These are phyloP conservation scores for Dendrocincla tyrannina DNA, from an alignment of 2,797 vertebrate species.

Conservation along the genomic window DNA sequence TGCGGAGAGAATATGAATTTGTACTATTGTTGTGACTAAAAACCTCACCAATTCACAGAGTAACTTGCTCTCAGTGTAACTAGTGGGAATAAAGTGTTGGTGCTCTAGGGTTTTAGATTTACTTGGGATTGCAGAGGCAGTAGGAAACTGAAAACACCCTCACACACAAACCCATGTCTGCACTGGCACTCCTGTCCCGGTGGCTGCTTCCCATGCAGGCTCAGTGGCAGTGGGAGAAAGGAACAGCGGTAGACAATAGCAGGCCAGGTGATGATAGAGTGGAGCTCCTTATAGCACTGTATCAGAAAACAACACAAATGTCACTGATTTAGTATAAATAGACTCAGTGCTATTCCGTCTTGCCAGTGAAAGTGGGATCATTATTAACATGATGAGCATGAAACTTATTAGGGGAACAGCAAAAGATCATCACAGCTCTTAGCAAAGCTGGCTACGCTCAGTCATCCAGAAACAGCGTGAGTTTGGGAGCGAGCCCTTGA, in stretches of 20 bases:
- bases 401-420: background rate
- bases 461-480: background rate
- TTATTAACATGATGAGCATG: background rate
- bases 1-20: fast-evolving
- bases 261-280: background rate
- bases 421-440: background rate
- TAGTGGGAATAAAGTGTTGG: background rate
- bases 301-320: background rate
- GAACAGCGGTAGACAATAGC: background rate
- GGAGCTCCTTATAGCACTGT: background rate
- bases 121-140: background rate
- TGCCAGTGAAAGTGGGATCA: background rate
- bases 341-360: background rate
- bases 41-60: background rate
- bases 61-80: background rate
- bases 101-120: background rate
- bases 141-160: background rate
- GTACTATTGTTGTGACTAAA: background rate
- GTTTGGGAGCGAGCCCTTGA: background rate
- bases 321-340: background rate
- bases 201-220: background rate
- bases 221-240: background rate
- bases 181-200: fast-evolving
- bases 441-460: background rate
- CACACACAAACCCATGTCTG: background rate